Evolutionary conservation across 2,113 vertebrate genomes (phyloP), one percentile per base, ranked within the genome.

Genomic region (Motacilla tschutschensis): DNA sequence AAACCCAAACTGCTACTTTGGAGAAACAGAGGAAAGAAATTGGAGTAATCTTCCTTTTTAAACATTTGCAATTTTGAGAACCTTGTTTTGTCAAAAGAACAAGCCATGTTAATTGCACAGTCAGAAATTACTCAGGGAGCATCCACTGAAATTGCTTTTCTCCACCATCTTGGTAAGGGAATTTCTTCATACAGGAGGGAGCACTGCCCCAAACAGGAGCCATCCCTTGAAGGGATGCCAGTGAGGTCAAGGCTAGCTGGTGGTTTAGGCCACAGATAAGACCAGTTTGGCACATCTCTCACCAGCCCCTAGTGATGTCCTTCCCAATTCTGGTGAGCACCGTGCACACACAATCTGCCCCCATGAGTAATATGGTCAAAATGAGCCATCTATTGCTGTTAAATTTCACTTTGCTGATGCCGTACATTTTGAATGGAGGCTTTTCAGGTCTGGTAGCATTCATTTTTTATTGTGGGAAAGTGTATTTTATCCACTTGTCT

Each of bases 221-320:
- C 21, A 55, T 4, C 17, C 5, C 21, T 31, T 2, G 0, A 29
- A 57, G 19, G 8, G 9, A 15, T 20, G 7, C 17, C 20, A n/a
- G 12, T 1, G 6, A 64, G 10, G 26, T 31, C 14, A 72, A 41
- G 26, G 17, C 2, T 9, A 31, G 17, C 5, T 53, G 12, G 5
- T 62, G 9, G 6, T 46, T 83, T 55, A 76, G 10, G 29, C 25
- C 36, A 38, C 9, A 51, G 28, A 10, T 35, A 40, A 53, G 11
- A 5, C 9, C 1, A 0, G 3, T 48, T 65, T 2, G 0, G 8
- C 21, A n/a, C 8, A 47, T 31, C 8, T 62, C 31, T n/a, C 13
- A 36, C 38, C 22, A 66, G 25, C 17, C 22, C 8, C 36, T 26
- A 53, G 35, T 1, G 2, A 70, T 48, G 31, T 3, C 7, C 10